phyloP scores from a whole-genome alignment of 2,113 vertebrate species.

The Noctilio leporinus region DNA sequence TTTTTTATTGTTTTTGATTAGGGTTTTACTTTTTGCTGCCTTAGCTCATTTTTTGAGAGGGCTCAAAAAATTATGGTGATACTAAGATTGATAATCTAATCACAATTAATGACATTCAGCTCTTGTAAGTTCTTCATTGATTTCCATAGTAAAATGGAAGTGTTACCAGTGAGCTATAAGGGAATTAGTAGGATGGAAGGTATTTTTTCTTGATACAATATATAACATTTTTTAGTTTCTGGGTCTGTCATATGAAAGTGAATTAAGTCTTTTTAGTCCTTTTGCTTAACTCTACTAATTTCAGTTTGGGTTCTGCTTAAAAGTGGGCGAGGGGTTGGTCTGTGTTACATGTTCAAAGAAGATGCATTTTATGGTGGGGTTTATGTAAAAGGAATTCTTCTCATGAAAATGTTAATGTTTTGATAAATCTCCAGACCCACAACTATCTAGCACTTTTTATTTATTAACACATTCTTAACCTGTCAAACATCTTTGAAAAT shows the following conservation, averaged over 20 bases:
- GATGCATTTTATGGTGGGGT: background rate
- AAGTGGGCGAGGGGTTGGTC: background rate
- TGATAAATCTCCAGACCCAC: background rate
- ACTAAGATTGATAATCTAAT: no score
- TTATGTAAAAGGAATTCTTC: background rate
- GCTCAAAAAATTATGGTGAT: background rate
- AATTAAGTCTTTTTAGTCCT: background rate
- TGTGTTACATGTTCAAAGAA: background rate
- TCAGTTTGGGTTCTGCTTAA: background rate
- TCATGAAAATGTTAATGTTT: background rate
- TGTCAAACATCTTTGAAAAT: background rate
- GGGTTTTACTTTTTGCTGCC: background rate
- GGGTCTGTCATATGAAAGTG: background rate
- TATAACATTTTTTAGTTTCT: background rate
- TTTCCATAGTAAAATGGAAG: background rate
- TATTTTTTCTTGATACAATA: no score
- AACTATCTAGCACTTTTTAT: background rate
- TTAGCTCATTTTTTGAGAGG: background rate
- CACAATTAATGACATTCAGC: background rate
- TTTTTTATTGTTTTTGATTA: background rate
- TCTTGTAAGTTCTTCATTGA: background rate
- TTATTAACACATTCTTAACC: background rate
- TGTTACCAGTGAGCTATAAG: background rate
- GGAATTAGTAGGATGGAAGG: background rate
- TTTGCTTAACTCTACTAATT: background rate